phyloP scores from a whole-genome alignment of 2,888 invertebrate genomes.

The Pollenia angustigena region DNA sequence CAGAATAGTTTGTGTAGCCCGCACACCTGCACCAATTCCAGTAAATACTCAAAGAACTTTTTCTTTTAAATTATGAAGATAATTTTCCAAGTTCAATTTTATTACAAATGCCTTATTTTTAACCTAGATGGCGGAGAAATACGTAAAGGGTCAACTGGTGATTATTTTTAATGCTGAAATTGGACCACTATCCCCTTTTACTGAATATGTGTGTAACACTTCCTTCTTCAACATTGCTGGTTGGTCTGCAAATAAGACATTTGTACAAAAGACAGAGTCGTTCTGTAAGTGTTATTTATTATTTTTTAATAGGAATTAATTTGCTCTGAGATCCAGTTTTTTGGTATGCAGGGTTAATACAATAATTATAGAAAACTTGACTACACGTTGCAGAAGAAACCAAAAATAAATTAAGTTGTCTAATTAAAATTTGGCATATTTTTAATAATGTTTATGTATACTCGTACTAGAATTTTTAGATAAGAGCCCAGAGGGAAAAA shows the following conservation, averaged over 20 bases:
- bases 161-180: constrained; percentile 79
- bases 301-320: background rate
- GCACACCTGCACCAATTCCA: constrained; percentile 71
- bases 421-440: no score
- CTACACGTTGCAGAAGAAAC: no score
- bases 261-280: constrained; percentile 72
- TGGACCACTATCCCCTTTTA: constrained; percentile 80
- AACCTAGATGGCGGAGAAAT: constrained; percentile 77
- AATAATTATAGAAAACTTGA: no score
- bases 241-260: constrained; percentile 75
- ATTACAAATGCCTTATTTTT: background rate
- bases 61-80: no score
- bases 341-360: background rate
- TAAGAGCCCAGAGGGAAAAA: no score
- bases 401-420: no score
- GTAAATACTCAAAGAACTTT: constrained; percentile 36
- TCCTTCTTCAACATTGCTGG: constrained; percentile 81
- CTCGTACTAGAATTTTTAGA: no score
- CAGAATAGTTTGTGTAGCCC: constrained; percentile 78
- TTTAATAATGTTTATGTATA: no score
- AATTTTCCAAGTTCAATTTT: background rate
- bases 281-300: constrained; percentile 79
- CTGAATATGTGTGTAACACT: constrained; percentile 79
- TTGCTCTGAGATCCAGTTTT: background rate
- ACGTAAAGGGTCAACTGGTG: constrained; percentile 79